Percentiles rank a stretch among this genome's conserved stretches.
These are phyloP conservation scores for Pollachius pollachius DNA, from an alignment of 2,113 vertebrate genomes.

Conservation along the genomic window DNA sequence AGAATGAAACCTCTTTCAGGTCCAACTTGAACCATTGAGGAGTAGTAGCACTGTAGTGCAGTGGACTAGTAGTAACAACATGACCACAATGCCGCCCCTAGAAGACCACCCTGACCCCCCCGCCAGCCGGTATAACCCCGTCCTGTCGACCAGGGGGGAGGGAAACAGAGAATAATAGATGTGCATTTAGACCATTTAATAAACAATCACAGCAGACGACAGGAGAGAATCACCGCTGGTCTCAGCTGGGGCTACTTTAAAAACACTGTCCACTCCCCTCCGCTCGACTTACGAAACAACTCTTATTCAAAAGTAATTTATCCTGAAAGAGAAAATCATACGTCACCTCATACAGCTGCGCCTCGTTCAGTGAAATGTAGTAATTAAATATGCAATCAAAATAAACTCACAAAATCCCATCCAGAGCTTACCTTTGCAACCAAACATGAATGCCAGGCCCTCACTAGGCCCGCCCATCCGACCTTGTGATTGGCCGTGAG, in stretches of 20 bases:
- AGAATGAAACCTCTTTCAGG: neutral
- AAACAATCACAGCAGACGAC: slow-evolving; percentile 5
- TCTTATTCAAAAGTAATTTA: too few relatives aligned
- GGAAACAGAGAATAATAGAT: neutral
- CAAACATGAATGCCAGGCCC: slow-evolving; percentile 64
- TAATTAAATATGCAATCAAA: slow-evolving; percentile 42
- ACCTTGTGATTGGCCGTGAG: slow-evolving; percentile 32
- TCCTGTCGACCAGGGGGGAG: too few relatives aligned
- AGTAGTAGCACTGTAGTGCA: slow-evolving; percentile 10
- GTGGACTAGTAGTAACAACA: too few relatives aligned
- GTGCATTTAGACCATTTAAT: neutral
- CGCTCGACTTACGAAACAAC: slow-evolving; percentile 25
- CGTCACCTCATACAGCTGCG: neutral
- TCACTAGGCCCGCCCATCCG: slow-evolving; percentile 36
- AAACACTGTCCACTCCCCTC: slow-evolving; percentile 39
- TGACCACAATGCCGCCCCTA: too few relatives aligned
- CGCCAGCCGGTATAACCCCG: too few relatives aligned
- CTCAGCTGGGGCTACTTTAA: slow-evolving; percentile 59
- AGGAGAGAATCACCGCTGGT: slow-evolving; percentile 68
- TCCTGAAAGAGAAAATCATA: slow-evolving; percentile 4
- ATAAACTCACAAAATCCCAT: slow-evolving; percentile 63
- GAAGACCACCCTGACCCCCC: too few relatives aligned
- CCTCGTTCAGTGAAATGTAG: slow-evolving; percentile 1
- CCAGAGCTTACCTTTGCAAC: slow-evolving; percentile 66
- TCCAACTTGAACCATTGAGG: slow-evolving; percentile 41